phyloP scores from a whole-genome alignment of 2,797 vertebrate genomes.

The Streptopelia turtur region DNA sequence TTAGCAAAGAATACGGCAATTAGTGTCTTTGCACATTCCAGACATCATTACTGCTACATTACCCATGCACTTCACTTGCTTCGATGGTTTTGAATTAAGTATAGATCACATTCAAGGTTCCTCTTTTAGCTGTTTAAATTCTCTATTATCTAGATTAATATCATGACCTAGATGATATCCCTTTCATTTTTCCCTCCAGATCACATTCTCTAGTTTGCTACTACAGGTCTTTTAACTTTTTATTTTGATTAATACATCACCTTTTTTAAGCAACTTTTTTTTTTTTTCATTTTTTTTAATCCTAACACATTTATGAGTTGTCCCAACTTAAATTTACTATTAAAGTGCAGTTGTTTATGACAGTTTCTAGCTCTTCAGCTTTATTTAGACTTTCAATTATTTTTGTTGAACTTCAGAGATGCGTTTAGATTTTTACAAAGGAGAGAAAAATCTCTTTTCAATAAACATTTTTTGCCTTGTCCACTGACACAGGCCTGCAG shows the following conservation, averaged over 20 bases:
- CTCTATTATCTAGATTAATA: slow-evolving; percentile 67
- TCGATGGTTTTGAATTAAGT: slow-evolving; percentile 61
- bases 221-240: neutral
- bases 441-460: neutral
- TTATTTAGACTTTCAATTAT: neutral
- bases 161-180: neutral
- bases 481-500: neutral
- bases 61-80: slow-evolving; percentile 33
- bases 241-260: neutral
- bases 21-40: slow-evolving; percentile 41
- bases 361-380: neutral
- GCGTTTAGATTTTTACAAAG: slow-evolving; percentile 19
- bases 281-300: neutral
- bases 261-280: neutral
- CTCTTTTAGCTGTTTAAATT: slow-evolving; percentile 43
- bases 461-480: neutral
- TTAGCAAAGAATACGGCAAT: slow-evolving; percentile 67
- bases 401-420: slow-evolving; percentile 13
- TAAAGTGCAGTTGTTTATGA: neutral
- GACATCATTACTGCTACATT: slow-evolving; percentile 55
- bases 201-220: neutral
- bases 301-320: slow-evolving; percentile 4
- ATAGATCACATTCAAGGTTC: slow-evolving; percentile 59
- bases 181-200: slow-evolving; percentile 4
- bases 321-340: slow-evolving; percentile 14